These are phyloP conservation scores for Basileuterus tristriatus DNA, from an alignment of 2,797 vertebrate genomes.

Conservation along the genomic window DNA sequence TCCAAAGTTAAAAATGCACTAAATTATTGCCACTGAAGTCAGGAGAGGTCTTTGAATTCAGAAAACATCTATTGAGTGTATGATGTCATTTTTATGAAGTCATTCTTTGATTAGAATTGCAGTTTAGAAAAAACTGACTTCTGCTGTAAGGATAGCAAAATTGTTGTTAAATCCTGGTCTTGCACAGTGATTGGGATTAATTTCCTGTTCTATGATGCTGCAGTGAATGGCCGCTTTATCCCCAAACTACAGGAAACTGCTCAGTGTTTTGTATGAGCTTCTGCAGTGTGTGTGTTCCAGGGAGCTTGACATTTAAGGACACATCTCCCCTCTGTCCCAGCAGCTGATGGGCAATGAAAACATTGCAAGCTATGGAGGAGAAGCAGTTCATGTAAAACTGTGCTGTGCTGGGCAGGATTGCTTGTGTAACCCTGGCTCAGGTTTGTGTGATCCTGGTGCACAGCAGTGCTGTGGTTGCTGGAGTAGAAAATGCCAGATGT, in stretches of 20 bases:
- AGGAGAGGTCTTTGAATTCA: background rate
- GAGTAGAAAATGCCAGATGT: background rate
- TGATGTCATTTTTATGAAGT: slow-evolving; percentile 15
- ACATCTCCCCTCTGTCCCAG: background rate
- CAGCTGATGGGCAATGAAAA: background rate
- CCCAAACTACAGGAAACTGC: slow-evolving; percentile 17
- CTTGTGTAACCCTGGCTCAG: background rate
- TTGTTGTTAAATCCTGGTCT: slow-evolving; percentile 30
- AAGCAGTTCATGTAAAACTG: background rate
- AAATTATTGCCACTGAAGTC: background rate
- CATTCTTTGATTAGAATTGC: background rate
- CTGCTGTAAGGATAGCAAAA: background rate
- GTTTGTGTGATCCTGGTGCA: background rate
- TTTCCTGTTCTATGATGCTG: slow-evolving; percentile 13
- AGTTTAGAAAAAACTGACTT: background rate
- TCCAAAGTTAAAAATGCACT: background rate
- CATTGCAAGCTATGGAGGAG: background rate
- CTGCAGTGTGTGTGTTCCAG: background rate
- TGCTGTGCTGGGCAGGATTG: background rate
- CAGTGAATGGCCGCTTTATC: slow-evolving; percentile 55
- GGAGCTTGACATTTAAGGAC: background rate
- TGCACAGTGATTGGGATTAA: background rate
- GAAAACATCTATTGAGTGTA: background rate
- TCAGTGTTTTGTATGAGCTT: background rate
- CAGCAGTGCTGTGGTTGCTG: background rate